Evolutionary conservation across 2,113 vertebrate species (phyloP).

Genomic region (Nicator chloris): DNA sequence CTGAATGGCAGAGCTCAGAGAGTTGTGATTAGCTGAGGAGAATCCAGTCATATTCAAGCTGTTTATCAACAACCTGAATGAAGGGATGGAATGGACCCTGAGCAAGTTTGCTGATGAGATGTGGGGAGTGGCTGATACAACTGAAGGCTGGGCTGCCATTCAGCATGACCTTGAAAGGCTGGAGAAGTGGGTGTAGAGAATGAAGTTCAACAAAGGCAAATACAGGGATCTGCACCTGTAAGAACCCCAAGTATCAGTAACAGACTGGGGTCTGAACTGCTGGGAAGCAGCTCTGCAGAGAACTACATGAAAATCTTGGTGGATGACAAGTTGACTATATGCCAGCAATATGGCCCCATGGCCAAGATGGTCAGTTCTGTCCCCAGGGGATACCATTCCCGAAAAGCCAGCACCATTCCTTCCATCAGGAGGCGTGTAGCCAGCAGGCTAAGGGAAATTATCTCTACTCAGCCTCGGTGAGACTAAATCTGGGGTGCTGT

Average conservation of each 20-base stretch:
- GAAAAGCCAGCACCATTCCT: not conserved
- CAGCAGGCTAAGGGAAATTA: not conserved
- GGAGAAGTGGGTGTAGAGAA: not conserved
- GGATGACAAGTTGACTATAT: not conserved
- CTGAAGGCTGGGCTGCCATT: not conserved
- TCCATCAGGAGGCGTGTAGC: not conserved
- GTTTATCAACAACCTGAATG: not conserved
- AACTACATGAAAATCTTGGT: not conserved
- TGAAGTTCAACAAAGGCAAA: not conserved
- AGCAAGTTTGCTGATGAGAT: not conserved
- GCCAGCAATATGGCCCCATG: not conserved
- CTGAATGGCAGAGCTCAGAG: not conserved
- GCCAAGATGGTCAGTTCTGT: not conserved
- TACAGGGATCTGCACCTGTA: not conserved
- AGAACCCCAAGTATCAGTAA: not conserved
- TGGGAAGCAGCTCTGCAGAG: not conserved
- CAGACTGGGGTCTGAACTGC: not conserved
- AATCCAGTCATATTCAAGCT: not conserved
- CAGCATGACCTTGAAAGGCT: not conserved
- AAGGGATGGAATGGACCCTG: not conserved
- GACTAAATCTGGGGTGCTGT: too few relatives aligned
- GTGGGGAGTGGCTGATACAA: not conserved
- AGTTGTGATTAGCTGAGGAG: not conserved
- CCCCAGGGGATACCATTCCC: not conserved
- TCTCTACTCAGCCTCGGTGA: not conserved